A percentile compares a stretch with the other conserved stretches of the same genome.
phyloP scores from a whole-genome alignment of 2,888 invertebrate species.

The Agriotes lineatus region DNA sequence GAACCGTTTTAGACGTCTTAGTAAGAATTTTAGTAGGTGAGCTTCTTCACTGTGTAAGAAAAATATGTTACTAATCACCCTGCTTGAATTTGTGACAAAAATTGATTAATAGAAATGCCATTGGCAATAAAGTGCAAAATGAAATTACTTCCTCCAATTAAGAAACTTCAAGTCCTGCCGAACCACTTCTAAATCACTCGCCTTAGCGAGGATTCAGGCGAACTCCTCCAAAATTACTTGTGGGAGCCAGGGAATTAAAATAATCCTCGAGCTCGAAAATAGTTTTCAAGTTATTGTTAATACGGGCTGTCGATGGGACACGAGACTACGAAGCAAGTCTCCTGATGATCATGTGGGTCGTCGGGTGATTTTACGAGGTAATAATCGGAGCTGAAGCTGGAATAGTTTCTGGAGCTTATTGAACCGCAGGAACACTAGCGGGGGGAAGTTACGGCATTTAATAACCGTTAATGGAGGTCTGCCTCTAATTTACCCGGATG shows the following conservation, averaged over 20 bases:
- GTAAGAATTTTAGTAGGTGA: too few relatives aligned
- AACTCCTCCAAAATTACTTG: background rate
- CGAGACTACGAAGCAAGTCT: background rate
- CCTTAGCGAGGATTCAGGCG: too few relatives aligned
- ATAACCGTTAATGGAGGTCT: slow-evolving; percentile 17
- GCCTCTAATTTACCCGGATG: slow-evolving; percentile 14
- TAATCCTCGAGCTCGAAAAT: background rate
- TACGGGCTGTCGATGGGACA: background rate
- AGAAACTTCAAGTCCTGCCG: too few relatives aligned
- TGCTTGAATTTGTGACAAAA: too few relatives aligned
- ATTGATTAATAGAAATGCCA: too few relatives aligned
- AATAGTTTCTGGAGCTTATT: slow-evolving; percentile 11
- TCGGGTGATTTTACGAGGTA: slow-evolving; percentile 12
- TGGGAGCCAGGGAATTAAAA: slow-evolving; percentile 14
- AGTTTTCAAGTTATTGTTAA: slow-evolving; percentile 5
- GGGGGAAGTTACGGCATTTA: slow-evolving; percentile 13
- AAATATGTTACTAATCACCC: too few relatives aligned
- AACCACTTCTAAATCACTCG: too few relatives aligned
- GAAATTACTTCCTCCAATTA: too few relatives aligned
- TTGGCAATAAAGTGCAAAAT: too few relatives aligned
- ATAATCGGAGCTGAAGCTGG: slow-evolving; percentile 2
- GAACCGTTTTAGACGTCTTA: too few relatives aligned
- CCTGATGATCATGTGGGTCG: background rate
- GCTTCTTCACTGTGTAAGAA: too few relatives aligned
- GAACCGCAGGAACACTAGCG: background rate